Evolutionary conservation across 1,140 invertebrate genomes (phyloP).

Genomic region (Halesus radiatus): DNA sequence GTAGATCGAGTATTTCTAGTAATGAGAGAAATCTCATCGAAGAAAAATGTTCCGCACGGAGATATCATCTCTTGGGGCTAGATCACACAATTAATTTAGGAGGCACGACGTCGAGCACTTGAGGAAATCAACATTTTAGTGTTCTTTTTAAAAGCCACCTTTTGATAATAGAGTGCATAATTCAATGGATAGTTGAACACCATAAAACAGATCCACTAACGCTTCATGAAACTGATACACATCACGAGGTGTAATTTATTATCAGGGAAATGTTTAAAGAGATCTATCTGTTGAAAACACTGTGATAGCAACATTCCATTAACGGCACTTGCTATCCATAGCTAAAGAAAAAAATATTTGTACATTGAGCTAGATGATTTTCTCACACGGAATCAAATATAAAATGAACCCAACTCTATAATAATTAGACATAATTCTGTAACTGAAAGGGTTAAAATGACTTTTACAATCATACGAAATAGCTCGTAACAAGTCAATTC

Average conservation of each 20-base stretch:
- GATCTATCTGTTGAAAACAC: slow-evolving; percentile 40
- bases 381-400: too few species aligned
- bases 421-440: too few species aligned
- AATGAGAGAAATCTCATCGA: slow-evolving; percentile 23
- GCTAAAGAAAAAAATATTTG: not conserved
- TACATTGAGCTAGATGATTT: not conserved
- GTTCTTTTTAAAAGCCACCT: too few species aligned
- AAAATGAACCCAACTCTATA: too few species aligned
- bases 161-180: too few species aligned
- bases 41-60: not conserved
- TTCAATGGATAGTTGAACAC: not conserved
- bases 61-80: not conserved
- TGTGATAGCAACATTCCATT: slow-evolving; percentile 25
- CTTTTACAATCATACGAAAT: too few species aligned
- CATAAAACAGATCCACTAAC: slow-evolving; percentile 25
- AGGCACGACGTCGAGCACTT: too few species aligned
- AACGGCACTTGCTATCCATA: slow-evolving; percentile 33
- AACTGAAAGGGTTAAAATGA: too few species aligned
- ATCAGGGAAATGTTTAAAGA: slow-evolving; percentile 44
- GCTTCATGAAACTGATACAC: slow-evolving; percentile 36
- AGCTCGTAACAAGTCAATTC: too few species aligned
- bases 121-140: too few species aligned
- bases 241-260: slow-evolving; percentile 42
- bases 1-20: not conserved
- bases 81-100: not conserved